Evolutionary conservation across 2,888 invertebrate species (phyloP), one percentile per base, ranked within the genome.

Genomic region (Pardosa pseudoannulata): DNA sequence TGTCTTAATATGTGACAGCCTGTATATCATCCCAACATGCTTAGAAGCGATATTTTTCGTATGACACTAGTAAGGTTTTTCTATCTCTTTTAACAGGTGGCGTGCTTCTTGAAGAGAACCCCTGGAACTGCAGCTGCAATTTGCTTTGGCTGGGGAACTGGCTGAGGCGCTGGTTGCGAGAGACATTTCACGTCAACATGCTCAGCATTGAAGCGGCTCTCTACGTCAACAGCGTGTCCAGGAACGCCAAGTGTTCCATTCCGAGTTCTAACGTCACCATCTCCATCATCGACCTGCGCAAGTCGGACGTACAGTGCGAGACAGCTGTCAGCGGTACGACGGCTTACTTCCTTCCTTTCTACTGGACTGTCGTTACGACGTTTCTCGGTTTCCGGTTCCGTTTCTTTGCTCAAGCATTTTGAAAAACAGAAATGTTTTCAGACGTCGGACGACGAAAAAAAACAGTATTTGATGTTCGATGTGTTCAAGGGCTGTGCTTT

Each of bases 141-240:
- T 93, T 97, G 88, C 95, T 96, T 23, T 97, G 97, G 97, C 93
- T 97, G 81, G 96, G 97, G 0, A 95, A 96, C 87, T 97, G 97
- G 97, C 92, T 97, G 89, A 93, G 97, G 28, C 93, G 97, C 72
- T 97, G 97, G 97, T 93, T 96, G 75, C 93, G 97, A 65, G 97
- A 97, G 91, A 95, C 96, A 74, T 94, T 95, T 39, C 95, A 95
- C 91, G 94, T 95, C 62, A 95, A 95, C 9, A 67, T 83, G 64
- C 73, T 89, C 6, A 78, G 67, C n/a, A 78, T 87, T 23, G 89
- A 88, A 91, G 94, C 94, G 79, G 94, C 94, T 23, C 93, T 93
- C 27, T 91, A 92, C 82, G 91, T 93, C 90, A 92, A 92, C 89
- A 91, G 92, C 87, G 90, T 92, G 85, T 94, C 95, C n/a, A 93